A percentile compares a stretch with the other conserved stretches of the same genome.
Evolutionary conservation across 2,797 vertebrate genomes (phyloP).

Genomic region (Poeciliopsis infans): DNA sequence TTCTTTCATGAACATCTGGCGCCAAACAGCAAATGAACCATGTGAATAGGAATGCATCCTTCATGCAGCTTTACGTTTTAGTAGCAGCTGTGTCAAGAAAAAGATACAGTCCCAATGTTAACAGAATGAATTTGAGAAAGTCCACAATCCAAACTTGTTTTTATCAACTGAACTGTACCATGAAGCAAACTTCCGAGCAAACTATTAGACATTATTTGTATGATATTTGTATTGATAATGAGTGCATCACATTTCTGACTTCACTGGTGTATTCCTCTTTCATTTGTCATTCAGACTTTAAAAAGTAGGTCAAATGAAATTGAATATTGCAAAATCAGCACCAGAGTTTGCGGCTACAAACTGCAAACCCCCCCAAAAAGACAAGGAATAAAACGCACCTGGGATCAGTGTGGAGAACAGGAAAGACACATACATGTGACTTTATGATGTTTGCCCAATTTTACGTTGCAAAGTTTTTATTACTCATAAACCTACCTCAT

Average conservation of each 20-base stretch:
- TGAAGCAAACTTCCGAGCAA: not conserved
- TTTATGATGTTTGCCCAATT: not conserved
- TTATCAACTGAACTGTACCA: not conserved
- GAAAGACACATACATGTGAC: not conserved
- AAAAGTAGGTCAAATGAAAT: not conserved
- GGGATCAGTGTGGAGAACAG: not conserved
- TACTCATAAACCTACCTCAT: constrained; percentile 29
- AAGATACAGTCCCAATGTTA: not conserved
- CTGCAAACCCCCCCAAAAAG: not conserved
- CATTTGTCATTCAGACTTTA: not conserved
- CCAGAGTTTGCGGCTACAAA: not conserved
- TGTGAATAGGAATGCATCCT: not conserved
- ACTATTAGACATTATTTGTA: not conserved
- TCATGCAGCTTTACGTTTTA: not conserved
- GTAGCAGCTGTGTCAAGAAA: not conserved
- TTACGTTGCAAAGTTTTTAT: constrained; percentile 9
- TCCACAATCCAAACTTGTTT: not conserved
- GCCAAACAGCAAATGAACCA: not conserved
- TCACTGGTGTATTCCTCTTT: not conserved
- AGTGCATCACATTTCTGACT: not conserved
- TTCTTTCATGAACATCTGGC: not conserved
- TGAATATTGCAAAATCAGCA: not conserved
- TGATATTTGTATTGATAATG: not conserved
- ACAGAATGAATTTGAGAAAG: not conserved
- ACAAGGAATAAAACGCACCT: not conserved